A percentile compares a stretch with the other conserved stretches of the same genome.
Conservation (phyloP, 2,888 invertebrate genomes). For the Eupithecia inturbata region DNA sequence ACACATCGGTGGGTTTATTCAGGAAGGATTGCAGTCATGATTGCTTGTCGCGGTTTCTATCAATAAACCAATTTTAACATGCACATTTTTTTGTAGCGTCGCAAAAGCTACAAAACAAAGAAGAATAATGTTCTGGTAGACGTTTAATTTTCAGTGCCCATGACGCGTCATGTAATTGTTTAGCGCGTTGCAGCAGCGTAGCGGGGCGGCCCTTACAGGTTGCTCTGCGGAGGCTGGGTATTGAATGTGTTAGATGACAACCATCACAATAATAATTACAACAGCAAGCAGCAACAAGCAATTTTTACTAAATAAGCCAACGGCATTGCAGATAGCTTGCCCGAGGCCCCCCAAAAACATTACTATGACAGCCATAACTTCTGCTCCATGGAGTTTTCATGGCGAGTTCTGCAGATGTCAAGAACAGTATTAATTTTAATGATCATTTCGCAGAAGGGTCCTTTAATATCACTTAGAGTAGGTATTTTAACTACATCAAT, state of each 20-base stretch:
- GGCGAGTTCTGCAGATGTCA: slow-evolving; percentile 36
- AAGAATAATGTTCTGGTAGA: no score
- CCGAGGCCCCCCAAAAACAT: not conserved
- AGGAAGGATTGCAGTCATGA: not conserved
- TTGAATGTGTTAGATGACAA: not conserved
- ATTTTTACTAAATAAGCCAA: not conserved
- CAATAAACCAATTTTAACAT: not conserved
- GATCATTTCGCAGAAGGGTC: slow-evolving; percentile 34
- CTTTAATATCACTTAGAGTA: slow-evolving; percentile 36
- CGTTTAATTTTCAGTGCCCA: no score
- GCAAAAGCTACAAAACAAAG: no score
- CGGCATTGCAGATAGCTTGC: not conserved
- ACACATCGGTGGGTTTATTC: not conserved
- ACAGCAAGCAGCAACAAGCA: not conserved
- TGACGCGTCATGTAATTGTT: no score
- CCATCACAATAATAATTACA: not conserved
- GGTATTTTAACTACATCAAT: not conserved
- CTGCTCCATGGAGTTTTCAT: slow-evolving; percentile 31
- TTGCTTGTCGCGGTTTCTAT: not conserved
- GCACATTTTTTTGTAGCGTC: no score
- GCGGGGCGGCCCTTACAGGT: no score
- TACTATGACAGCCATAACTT: not conserved
- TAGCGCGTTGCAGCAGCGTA: no score
- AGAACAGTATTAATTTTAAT: slow-evolving; percentile 43
- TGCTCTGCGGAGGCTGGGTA: no score